Base-by-base conservation (phyloP, 2,113 vertebrate genomes). In the Hippolais icterina region DNA sequence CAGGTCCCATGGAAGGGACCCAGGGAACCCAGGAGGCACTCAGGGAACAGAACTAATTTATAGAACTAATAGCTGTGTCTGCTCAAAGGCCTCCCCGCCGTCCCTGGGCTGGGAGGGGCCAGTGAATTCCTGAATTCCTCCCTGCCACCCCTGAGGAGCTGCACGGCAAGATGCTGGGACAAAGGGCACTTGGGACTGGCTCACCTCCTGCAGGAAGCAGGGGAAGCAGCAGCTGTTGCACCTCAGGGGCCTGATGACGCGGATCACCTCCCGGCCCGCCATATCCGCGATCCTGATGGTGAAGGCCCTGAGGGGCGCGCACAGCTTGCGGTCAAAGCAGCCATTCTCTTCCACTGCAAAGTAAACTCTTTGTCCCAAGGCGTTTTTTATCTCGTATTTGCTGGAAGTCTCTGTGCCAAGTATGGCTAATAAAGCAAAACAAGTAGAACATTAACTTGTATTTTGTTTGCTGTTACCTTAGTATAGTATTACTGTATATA, bases 211-310 rank as follows among this genome's bases (percentile, higher is more conserved):
- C 68, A 99, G 98, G 95, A 99, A 99, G 94, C 99, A 99, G 42
- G 99, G 99, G 96, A 98, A 99, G 94, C 97, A 99, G 96, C 99
- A 99, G 86, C 99, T 99, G 97, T 97, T 99, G 97, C 99, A 99
- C 93, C 99, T 98, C 46, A 99, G 94, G 7, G 99, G 99, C 21
- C 99, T 97, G 78, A 97, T 98, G 77, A 99, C 95, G 0, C 98
- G 99, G 75, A 99, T 99, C 95, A 99, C 98, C 92, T 99, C 99
- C 46, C 94, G 98, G 71, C 99, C 99, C 0, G 75, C 95, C 89
- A 98, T 99, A 79, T 99, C 99, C 2, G 98, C 97, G 37, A 99
- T 96, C 63, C 98, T 98, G 71, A 99, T 99, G 93, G 95, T 98
- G 97, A 99, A 99, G 33, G 99, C 92, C 16, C 99, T 95, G 77